These are phyloP conservation scores for Micromesistius poutassou DNA, from an alignment of 2,797 vertebrate genomes.

Conservation along the genomic window DNA sequence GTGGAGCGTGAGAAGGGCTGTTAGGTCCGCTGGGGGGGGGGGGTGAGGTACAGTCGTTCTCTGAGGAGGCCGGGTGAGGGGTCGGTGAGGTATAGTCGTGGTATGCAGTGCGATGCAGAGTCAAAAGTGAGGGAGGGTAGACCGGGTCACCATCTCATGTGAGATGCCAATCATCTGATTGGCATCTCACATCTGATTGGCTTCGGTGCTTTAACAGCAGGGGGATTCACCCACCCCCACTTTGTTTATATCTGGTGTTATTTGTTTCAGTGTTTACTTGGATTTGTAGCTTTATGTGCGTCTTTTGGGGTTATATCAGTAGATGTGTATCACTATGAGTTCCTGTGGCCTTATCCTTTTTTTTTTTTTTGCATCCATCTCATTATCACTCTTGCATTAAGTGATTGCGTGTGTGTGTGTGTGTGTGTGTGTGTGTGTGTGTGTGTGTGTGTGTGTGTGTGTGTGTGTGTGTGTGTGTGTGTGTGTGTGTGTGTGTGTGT, in stretches of 20 bases:
- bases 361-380: neutral
- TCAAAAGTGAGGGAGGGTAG: slow-evolving; percentile 32
- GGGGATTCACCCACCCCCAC: too few relatives aligned
- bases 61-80: too few relatives aligned
- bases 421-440: neutral
- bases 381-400: neutral
- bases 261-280: neutral
- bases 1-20: neutral
- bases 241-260: neutral
- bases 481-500: neutral
- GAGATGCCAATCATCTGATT: too few relatives aligned
- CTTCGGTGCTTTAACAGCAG: neutral
- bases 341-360: neutral
- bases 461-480: neutral
- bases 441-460: neutral
- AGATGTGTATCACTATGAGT: slow-evolving; percentile 26
- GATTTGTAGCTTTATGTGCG: slow-evolving; percentile 30
- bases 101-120: slow-evolving; percentile 23
- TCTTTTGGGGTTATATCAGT: slow-evolving; percentile 13
- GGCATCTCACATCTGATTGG: slow-evolving; percentile 28
- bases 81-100: slow-evolving; percentile 5
- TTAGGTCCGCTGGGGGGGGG: too few relatives aligned
- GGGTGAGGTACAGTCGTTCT: neutral
- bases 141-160: slow-evolving; percentile 5
- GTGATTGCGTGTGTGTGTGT: neutral